Conservation (phyloP, 2,888 invertebrate genomes). For the Punctoribates punctum region DNA sequence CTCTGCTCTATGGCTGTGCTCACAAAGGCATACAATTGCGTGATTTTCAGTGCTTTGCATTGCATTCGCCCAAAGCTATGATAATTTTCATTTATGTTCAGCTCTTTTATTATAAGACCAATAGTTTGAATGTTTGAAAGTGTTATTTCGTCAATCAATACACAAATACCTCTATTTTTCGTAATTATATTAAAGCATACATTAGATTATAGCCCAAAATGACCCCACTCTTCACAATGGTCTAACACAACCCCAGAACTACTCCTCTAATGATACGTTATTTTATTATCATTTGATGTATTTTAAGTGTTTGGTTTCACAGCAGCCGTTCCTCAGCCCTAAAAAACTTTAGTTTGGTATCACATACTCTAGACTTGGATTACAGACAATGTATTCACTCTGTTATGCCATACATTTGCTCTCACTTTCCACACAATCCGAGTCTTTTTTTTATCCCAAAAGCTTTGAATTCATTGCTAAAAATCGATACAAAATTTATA, state of each 20-base stretch:
- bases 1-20: background rate
- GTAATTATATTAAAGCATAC: background rate
- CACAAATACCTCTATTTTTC: background rate
- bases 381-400: constrained; percentile 3
- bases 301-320: constrained; percentile 36
- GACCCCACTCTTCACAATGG: constrained; percentile 17
- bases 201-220: constrained; percentile 27
- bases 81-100: constrained; percentile 20
- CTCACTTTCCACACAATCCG: constrained; percentile 7
- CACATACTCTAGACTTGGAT: background rate
- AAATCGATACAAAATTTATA: constrained; percentile 9
- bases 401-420: constrained; percentile 5
- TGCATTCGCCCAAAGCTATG: constrained; percentile 27
- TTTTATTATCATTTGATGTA: constrained; percentile 35
- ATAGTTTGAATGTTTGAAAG: background rate
- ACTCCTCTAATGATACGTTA: constrained; percentile 32
- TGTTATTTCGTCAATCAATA: constrained; percentile 15
- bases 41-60: constrained; percentile 21
- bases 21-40: constrained; percentile 3
- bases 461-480: constrained; percentile 6
- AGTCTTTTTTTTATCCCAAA: background rate
- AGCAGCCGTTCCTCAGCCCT: background rate
- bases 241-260: constrained; percentile 20
- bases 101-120: background rate
- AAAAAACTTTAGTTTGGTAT: background rate